A percentile compares a stretch with the other conserved stretches of the same genome.
phyloP scores from a whole-genome alignment of 2,888 invertebrate genomes.

The Aspidiotus rigidus region DNA sequence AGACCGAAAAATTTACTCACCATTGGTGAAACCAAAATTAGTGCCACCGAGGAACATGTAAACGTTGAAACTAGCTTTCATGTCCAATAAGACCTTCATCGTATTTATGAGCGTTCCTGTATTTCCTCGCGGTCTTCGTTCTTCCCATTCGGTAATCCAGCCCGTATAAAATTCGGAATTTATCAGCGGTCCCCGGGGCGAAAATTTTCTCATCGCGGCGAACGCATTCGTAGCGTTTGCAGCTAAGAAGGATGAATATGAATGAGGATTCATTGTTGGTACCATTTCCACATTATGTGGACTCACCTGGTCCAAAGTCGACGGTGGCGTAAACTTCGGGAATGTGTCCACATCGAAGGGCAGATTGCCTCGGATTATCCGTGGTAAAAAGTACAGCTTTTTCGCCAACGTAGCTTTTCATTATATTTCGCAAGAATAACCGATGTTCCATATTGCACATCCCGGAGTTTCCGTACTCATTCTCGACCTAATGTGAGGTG shows the following conservation, averaged over 20 bases:
- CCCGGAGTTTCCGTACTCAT: slow-evolving; percentile 80
- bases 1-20: slow-evolving; percentile 35
- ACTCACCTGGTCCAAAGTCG: slow-evolving; percentile 57
- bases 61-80: slow-evolving; percentile 62
- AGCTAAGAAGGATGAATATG: not conserved
- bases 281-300: not conserved
- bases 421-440: slow-evolving; percentile 56
- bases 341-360: slow-evolving; percentile 59
- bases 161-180: slow-evolving; percentile 89
- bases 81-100: slow-evolving; percentile 50
- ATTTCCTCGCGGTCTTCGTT: slow-evolving; percentile 50
- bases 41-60: slow-evolving; percentile 91
- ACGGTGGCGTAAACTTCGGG: slow-evolving; percentile 64
- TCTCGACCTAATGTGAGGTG: slow-evolving; percentile 60
- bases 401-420: slow-evolving; percentile 50
- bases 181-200: slow-evolving; percentile 64
- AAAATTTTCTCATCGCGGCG: slow-evolving; percentile 42
- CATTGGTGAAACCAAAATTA: slow-evolving; percentile 61
- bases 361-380: slow-evolving; percentile 54
- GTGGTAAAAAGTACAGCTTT: slow-evolving; percentile 74
- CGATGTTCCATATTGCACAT: slow-evolving; percentile 64
- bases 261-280: not conserved
- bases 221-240: slow-evolving; percentile 44
- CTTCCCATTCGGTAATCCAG: slow-evolving; percentile 85
- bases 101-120: slow-evolving; percentile 49